A percentile compares a stretch with the other conserved stretches of the same genome.
These are phyloP conservation scores for Phyllotreta cruciferae DNA, from an alignment of 2,888 invertebrate species.

Conservation along the genomic window DNA sequence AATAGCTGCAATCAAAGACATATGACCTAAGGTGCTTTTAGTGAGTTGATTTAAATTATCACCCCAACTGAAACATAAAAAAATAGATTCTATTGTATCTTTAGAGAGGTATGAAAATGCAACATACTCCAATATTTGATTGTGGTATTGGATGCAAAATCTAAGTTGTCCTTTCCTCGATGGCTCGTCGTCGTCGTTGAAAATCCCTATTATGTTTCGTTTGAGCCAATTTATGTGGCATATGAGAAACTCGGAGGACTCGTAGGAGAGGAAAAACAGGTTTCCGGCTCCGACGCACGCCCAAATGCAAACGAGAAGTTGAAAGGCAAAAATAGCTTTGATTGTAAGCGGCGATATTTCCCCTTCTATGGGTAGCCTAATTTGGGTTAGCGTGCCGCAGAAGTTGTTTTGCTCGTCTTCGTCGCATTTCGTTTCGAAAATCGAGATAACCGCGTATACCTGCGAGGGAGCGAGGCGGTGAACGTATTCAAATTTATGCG, in stretches of 20 bases:
- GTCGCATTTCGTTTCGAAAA: slow-evolving; percentile 23
- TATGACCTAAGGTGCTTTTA: slow-evolving; percentile 30
- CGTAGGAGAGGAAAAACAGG: slow-evolving; percentile 30
- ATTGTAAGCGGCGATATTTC: slow-evolving; percentile 18
- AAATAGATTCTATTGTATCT: background rate
- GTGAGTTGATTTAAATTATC: slow-evolving; percentile 26
- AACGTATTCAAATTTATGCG: background rate
- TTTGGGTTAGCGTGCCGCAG: slow-evolving; percentile 33
- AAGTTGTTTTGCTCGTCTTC: slow-evolving; percentile 15
- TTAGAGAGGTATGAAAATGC: background rate
- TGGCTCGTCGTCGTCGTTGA: slow-evolving; percentile 20
- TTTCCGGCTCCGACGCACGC: slow-evolving; percentile 14
- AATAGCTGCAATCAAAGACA: slow-evolving; percentile 31
- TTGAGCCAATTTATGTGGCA: slow-evolving; percentile 31
- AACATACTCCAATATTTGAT: slow-evolving; percentile 33
- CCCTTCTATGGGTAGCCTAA: slow-evolving; percentile 27
- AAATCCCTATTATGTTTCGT: slow-evolving; percentile 23
- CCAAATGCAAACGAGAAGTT: slow-evolving; percentile 17
- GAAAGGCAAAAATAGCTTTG: slow-evolving; percentile 22
- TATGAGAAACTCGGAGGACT: slow-evolving; percentile 30
- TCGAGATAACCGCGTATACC: slow-evolving; percentile 19
- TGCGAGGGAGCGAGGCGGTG: background rate
- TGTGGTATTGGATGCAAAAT: slow-evolving; percentile 35
- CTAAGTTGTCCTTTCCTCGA: slow-evolving; percentile 16
- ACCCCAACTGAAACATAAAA: slow-evolving; percentile 29